A percentile compares a stretch with the other conserved stretches of the same genome.
These are phyloP conservation scores for Poliocrania exsul DNA, from an alignment of 2,797 vertebrate genomes.

Conservation along the genomic window DNA sequence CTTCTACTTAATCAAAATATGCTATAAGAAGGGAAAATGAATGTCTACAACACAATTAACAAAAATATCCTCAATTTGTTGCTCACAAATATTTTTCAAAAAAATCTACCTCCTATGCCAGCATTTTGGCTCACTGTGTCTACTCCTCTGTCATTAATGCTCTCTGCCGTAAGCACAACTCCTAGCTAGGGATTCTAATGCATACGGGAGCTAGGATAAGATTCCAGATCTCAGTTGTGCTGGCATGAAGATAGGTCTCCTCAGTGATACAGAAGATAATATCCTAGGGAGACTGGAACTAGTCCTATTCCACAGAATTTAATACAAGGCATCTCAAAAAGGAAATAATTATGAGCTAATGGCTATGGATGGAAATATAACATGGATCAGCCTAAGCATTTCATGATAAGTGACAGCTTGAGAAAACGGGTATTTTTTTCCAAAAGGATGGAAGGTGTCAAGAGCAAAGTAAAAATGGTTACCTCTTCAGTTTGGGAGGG, in stretches of 20 bases:
- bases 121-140: conserved; percentile 61
- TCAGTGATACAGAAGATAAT: conserved; percentile 79
- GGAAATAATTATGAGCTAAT: conserved; percentile 71
- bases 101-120: conserved; percentile 62
- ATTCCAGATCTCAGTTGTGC: conserved; percentile 79
- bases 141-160: conserved; percentile 68
- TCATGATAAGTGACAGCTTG: conserved; percentile 36
- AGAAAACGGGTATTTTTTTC: conserved; percentile 38
- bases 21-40: conserved; percentile 49
- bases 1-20: conserved; percentile 63
- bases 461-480: conserved; percentile 74
- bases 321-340: conserved; percentile 75
- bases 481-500: conserved; percentile 98
- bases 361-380: conserved; percentile 44
- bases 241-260: conserved; percentile 75
- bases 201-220: conserved; percentile 52
- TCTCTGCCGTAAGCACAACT: conserved; percentile 73
- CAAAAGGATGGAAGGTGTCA: conserved; percentile 49
- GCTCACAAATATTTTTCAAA: conserved; percentile 66
- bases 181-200: conserved; percentile 72
- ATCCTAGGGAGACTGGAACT: conserved; percentile 82
- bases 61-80: conserved; percentile 58
- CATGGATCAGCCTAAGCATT: conserved; percentile 58
- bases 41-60: conserved; percentile 60
- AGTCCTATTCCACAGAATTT: conserved; percentile 75